Conservation (phyloP, 2,888 invertebrate genomes). For the Chrysolina haemoptera region DNA sequence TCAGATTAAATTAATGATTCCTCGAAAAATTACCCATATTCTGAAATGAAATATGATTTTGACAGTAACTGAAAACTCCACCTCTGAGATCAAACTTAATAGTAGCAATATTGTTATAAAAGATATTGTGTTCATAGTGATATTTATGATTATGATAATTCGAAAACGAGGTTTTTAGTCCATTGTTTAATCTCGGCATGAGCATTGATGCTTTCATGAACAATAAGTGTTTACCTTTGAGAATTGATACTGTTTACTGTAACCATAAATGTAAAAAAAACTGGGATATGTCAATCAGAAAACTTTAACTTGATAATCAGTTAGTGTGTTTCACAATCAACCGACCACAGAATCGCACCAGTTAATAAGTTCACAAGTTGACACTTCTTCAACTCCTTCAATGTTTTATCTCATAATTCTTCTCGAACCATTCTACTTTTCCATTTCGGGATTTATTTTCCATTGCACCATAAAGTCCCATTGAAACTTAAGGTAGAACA, state of each 20-base stretch:
- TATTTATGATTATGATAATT: too few species aligned
- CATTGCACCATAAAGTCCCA: neutral
- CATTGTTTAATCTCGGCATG: neutral
- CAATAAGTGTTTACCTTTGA: neutral
- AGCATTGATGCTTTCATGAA: neutral
- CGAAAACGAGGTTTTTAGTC: neutral
- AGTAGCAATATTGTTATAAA: too few species aligned
- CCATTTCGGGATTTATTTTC: conserved; percentile 2
- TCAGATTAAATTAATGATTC: too few species aligned
- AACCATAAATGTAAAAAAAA: neutral
- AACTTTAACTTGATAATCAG: neutral
- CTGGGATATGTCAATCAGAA: neutral
- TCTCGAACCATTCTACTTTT: conserved; percentile 9
- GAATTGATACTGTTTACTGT: neutral
- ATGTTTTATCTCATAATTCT: neutral
- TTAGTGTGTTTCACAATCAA: conserved; percentile 17
- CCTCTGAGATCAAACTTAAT: too few species aligned
- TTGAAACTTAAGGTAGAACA: neutral
- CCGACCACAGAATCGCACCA: neutral
- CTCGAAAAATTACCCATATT: too few species aligned
- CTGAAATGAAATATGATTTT: too few species aligned
- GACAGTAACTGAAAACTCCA: too few species aligned
- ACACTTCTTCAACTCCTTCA: neutral
- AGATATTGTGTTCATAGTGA: too few species aligned
- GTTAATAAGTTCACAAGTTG: conserved; percentile 13